Conservation (phyloP, 2,113 vertebrate species). For the Ptychochromis oligacanthus region DNA sequence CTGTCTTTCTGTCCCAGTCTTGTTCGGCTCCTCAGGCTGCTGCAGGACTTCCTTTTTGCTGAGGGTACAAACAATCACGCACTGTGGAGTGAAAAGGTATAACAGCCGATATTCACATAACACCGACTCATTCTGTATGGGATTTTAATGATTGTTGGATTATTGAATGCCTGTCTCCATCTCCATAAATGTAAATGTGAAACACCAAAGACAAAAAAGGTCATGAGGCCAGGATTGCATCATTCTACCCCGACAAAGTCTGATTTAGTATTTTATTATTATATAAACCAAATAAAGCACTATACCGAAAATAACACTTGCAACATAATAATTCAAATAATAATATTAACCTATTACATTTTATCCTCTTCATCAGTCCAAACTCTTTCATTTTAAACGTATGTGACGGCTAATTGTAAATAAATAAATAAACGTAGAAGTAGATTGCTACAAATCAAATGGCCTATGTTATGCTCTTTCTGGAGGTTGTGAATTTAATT, state of each 20-base stretch:
- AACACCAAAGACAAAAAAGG: neutral
- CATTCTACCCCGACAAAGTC: neutral
- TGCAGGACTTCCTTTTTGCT: constrained; percentile 94
- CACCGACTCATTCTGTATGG: neutral
- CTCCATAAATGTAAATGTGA: neutral
- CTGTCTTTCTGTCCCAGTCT: constrained; percentile 86
- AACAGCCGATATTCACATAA: neutral
- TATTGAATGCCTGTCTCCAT: neutral
- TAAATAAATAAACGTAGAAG: neutral
- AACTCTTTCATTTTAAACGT: neutral
- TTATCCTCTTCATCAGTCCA: neutral
- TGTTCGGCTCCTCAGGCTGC: constrained; percentile 90
- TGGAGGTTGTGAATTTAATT: neutral
- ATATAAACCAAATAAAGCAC: neutral
- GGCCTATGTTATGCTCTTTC: neutral
- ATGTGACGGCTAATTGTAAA: no score
- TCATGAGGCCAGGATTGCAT: no score
- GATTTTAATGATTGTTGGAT: neutral
- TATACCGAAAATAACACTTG: neutral
- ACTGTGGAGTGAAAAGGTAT: constrained; percentile 97
- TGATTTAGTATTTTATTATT: neutral
- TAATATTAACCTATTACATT: neutral
- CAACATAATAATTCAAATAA: neutral
- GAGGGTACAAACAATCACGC: constrained; percentile 91
- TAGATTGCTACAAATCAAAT: neutral